Conservation (phyloP, 2,888 invertebrate genomes). For the Pinctada fucata region DNA sequence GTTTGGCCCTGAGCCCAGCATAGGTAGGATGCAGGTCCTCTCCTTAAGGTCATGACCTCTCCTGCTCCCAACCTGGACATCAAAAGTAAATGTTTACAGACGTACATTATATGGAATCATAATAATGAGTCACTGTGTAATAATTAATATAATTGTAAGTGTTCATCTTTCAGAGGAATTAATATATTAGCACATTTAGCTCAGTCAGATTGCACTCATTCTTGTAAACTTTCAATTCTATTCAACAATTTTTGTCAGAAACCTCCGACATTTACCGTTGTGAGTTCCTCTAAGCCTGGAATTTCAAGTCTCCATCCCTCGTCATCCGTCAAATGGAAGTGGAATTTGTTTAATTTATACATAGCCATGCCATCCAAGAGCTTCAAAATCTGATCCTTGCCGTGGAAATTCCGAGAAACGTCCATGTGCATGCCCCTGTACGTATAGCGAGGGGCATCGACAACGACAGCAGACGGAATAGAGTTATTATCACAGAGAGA, state of each 20-base stretch:
- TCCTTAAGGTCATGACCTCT: slow-evolving; percentile 63
- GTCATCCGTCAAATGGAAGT: slow-evolving; percentile 73
- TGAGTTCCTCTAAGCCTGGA: slow-evolving; percentile 69
- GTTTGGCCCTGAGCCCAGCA: slow-evolving; percentile 66
- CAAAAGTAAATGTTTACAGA: not conserved
- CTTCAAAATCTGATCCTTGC: slow-evolving; percentile 54
- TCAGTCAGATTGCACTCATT: too few species aligned
- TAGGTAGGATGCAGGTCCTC: slow-evolving; percentile 59
- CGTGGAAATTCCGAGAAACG: slow-evolving; percentile 69
- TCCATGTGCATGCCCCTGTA: slow-evolving; percentile 71
- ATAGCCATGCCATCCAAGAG: slow-evolving; percentile 71
- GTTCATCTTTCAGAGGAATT: too few species aligned
- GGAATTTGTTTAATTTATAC: slow-evolving; percentile 73
- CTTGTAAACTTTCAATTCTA: too few species aligned
- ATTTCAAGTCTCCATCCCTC: slow-evolving; percentile 74
- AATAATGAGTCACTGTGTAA: too few species aligned
- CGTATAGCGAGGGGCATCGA: slow-evolving; percentile 53
- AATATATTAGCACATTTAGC: not conserved
- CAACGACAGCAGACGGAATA: slow-evolving; percentile 44
- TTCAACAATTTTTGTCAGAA: too few species aligned
- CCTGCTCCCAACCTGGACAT: slow-evolving; percentile 61
- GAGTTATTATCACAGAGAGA: slow-evolving; percentile 37
- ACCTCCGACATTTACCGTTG: slow-evolving; percentile 50
- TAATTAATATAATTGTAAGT: too few species aligned
- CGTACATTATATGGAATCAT: not conserved